Conservation (phyloP, 2,113 vertebrate genomes). For the Sitta europaea region DNA sequence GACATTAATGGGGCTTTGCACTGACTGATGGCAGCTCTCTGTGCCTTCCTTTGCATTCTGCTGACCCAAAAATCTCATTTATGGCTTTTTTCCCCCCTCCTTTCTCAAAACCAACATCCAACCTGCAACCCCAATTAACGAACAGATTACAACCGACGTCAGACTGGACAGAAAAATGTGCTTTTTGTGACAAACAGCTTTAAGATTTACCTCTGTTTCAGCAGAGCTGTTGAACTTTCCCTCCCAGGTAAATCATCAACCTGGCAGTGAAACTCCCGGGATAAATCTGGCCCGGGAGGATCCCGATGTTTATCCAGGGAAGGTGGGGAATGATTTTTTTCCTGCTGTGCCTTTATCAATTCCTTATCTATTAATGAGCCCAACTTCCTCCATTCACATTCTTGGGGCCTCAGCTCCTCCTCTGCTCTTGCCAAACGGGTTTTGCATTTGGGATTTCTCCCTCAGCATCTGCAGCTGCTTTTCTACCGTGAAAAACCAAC, state of each 20-base stretch:
- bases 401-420: not conserved
- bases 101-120: not conserved
- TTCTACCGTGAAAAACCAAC: not conserved
- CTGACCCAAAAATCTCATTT: not conserved
- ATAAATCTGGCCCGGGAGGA: not conserved
- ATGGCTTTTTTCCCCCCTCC: fast-evolving
- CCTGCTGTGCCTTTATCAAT: not conserved
- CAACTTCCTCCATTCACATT: conserved; percentile 1
- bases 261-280: not conserved
- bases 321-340: not conserved
- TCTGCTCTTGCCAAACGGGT: not conserved
- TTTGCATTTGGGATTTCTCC: not conserved
- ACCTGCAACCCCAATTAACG: not conserved
- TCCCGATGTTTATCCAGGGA: not conserved
- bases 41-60: not conserved
- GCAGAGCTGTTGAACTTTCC: not conserved
- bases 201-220: not conserved
- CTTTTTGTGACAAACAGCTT: not conserved
- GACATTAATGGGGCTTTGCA: not conserved
- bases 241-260: not conserved
- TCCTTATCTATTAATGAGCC: conserved; percentile 23
- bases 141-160: not conserved
- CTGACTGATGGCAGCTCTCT: not conserved
- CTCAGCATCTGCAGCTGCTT: not conserved
- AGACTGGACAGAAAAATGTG: fast-evolving